Evolutionary conservation across 2,113 vertebrate species (phyloP).

Genomic region (Tretioscincus oriximinensis): DNA sequence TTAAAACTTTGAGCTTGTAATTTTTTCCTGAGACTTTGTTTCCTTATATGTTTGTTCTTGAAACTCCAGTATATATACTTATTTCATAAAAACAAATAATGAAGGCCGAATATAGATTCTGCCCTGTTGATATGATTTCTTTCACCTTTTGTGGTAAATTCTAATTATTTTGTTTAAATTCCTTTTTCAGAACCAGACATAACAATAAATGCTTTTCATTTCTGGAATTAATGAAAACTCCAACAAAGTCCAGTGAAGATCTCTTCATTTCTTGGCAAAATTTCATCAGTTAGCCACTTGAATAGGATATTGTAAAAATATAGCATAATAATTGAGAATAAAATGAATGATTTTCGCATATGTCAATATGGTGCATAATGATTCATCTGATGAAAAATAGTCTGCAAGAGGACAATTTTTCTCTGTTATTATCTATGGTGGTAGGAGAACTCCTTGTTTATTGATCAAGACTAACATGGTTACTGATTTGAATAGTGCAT

Average conservation of each 20-base stretch:
- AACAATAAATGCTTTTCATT: not conserved
- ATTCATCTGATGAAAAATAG: too few species aligned
- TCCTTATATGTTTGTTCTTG: not conserved
- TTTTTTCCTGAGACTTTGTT: not conserved
- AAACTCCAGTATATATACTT: not conserved
- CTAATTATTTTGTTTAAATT: not conserved
- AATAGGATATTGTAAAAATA: too few species aligned
- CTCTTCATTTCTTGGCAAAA: too few species aligned
- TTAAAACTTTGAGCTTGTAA: not conserved
- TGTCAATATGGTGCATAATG: too few species aligned
- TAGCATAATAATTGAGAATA: too few species aligned
- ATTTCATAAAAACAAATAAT: not conserved
- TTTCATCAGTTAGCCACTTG: too few species aligned
- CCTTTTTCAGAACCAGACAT: not conserved
- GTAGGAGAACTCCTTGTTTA: too few species aligned
- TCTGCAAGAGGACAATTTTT: too few species aligned
- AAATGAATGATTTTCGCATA: too few species aligned
- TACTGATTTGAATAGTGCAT: accelerated
- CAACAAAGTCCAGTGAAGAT: not conserved
- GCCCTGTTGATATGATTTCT: not conserved
- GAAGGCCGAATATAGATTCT: not conserved
- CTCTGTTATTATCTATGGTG: too few species aligned
- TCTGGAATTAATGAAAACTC: not conserved
- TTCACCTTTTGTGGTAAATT: not conserved
- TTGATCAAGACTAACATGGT: too few species aligned